Percentiles rank a stretch among this genome's conserved stretches.
Conservation (phyloP, 1,140 invertebrate genomes). For the Zaprionus inermis region DNA sequence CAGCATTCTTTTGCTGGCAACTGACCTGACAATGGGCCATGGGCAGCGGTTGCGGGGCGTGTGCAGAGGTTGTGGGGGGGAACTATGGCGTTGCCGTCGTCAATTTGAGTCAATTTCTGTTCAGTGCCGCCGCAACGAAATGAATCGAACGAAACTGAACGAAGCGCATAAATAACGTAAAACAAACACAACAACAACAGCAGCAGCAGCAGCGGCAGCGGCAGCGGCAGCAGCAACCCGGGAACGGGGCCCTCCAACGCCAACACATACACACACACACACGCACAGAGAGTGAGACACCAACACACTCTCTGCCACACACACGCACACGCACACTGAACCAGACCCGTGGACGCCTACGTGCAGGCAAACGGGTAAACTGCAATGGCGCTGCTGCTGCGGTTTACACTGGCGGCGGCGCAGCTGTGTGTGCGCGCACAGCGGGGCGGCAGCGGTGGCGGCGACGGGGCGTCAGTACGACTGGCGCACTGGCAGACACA, state of each 20-base stretch:
- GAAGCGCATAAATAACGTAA: slow-evolving; percentile 76
- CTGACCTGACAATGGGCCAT: slow-evolving; percentile 33
- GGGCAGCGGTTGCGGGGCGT: too few relatives aligned
- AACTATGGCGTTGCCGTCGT: slow-evolving; percentile 37
- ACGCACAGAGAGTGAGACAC: neutral
- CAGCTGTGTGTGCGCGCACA: slow-evolving; percentile 33
- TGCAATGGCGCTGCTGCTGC: slow-evolving; percentile 56
- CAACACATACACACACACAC: slow-evolving; percentile 24
- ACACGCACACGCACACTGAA: slow-evolving; percentile 21
- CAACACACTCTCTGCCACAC: neutral
- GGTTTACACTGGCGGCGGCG: slow-evolving; percentile 13
- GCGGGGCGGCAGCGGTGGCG: slow-evolving; percentile 7
- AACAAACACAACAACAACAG: slow-evolving; percentile 49
- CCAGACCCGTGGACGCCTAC: slow-evolving; percentile 74
- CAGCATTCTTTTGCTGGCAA: slow-evolving; percentile 59
- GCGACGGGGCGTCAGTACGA: slow-evolving; percentile 20
- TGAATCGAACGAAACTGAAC: slow-evolving; percentile 75
- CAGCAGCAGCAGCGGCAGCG: slow-evolving; percentile 11
- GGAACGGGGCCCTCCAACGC: slow-evolving; percentile 53
- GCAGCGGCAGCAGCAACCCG: slow-evolving; percentile 20
- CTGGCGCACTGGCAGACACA: slow-evolving; percentile 78
- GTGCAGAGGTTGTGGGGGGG: neutral
- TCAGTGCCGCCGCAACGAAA: slow-evolving; percentile 59
- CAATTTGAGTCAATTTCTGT: slow-evolving; percentile 79
- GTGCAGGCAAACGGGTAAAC: slow-evolving; percentile 58